phyloP scores from a whole-genome alignment of 2,113 vertebrate genomes.

The Synodontis membranacea region DNA sequence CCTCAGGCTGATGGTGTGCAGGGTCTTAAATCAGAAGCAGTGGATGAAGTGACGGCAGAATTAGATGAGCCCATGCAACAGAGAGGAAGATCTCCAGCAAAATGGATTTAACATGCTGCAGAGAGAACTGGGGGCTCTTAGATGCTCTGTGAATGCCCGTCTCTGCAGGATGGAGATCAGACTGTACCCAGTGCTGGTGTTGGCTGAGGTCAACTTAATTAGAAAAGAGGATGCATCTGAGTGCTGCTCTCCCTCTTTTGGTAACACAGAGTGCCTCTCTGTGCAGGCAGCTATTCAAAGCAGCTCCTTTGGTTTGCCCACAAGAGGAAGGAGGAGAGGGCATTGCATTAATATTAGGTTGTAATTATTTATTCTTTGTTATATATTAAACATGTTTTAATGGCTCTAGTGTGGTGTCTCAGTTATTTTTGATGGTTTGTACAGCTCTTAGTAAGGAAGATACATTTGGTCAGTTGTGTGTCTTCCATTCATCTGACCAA shows the following conservation, averaged over 20 bases:
- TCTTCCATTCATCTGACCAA: not conserved
- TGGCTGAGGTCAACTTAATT: not conserved
- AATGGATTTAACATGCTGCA: not conserved
- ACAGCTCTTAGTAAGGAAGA: not conserved
- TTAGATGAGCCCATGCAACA: not conserved
- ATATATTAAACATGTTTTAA: not conserved
- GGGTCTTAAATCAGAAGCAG: not conserved
- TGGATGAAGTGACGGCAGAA: not conserved
- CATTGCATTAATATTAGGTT: not conserved
- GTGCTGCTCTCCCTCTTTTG: not conserved
- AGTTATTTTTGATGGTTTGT: not conserved
- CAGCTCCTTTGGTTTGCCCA: not conserved
- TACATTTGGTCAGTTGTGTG: not conserved
- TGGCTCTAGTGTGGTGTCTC: not conserved
- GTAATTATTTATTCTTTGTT: not conserved
- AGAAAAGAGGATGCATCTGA: not conserved
- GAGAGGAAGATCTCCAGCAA: not conserved
- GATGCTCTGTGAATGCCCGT: not conserved
- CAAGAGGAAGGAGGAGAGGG: not conserved
- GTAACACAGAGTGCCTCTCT: not conserved
- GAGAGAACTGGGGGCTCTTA: not conserved
- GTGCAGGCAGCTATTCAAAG: not conserved
- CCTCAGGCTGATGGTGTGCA: not conserved
- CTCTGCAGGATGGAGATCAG: constrained; percentile 17
- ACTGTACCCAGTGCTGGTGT: not conserved